Evolutionary conservation across 2,797 vertebrate species (phyloP), one percentile per base, ranked within the genome.

Genomic region (Eidolon dupreanum): DNA sequence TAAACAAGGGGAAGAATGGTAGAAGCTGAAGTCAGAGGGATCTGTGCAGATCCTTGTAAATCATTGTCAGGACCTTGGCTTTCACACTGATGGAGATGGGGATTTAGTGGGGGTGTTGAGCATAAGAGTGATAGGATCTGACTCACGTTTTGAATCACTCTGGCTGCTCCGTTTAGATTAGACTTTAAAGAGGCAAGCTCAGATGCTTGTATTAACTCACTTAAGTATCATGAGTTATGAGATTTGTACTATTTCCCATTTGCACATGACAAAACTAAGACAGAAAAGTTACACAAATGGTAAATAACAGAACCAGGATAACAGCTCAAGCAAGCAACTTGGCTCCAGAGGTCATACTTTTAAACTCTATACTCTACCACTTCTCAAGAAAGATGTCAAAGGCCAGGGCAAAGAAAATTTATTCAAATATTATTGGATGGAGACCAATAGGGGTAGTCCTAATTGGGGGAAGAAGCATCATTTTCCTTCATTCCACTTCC

Each of bases 91-190:
- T 3, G 10, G 24, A 79, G 71, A 41, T 57, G 49, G n/a, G 51
- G 41, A 59, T 19, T 71, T 19, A 57, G 7, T 26, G 9, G 41
- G 19, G 10, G 38, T n/a, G 31, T 31, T 41, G 33, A 88, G 33
- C 43, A 75, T 57, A 95, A 85, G 53, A 65, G 38, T 17, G 24
- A 41, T 53, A 36, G 16, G 6, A 81, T 59, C 33, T 77, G 74
- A 94, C 16, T 65, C 55, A 41, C 55, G 68, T 43, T 92, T 96
- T 88, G 26, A 88, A 89, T 86, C 8, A 63, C 33, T 90, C 31
- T 77, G 57, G 24, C 73, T 85, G 15, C 33, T 88, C 43, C 79
- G 8, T 71, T 92, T 82, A 66, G 61, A 65, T 75, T 36, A 84
- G 24, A 75, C 26, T 86, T 89, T 55, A 38, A 71, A 78, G 31